phyloP scores from a whole-genome alignment of 2,113 vertebrate species.

The Poecilia latipinna region DNA sequence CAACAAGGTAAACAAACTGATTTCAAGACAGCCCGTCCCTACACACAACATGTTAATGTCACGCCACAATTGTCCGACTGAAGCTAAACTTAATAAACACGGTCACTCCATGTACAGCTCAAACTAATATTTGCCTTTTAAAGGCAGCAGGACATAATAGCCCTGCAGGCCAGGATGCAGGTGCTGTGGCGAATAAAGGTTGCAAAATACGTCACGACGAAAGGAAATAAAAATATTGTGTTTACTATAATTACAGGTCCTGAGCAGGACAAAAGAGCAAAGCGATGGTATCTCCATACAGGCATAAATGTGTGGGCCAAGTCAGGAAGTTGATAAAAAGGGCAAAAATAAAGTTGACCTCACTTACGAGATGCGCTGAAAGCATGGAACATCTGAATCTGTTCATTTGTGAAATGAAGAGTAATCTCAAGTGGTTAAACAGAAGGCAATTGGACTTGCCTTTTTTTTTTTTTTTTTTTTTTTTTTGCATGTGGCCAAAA shows the following conservation, averaged over 20 bases:
- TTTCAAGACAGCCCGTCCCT: constrained; percentile 5
- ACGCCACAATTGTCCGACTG: constrained; percentile 3
- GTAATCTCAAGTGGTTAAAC: too few species aligned
- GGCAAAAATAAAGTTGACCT: constrained; percentile 50
- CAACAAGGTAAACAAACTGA: constrained; percentile 32
- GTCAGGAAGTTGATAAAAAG: constrained; percentile 59
- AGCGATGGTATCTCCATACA: constrained; percentile 31
- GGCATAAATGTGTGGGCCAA: constrained; percentile 20
- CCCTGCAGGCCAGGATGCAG: constrained; percentile 67
- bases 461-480: too few species aligned
- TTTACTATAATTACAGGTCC: constrained; percentile 60
- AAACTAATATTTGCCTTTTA: constrained; percentile 35
- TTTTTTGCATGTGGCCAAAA: too few species aligned
- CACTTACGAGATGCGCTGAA: constrained; percentile 13
- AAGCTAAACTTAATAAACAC: constrained; percentile 12
- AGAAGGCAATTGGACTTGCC: too few species aligned
- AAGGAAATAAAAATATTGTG: constrained; percentile 69
- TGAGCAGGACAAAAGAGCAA: constrained; percentile 43
- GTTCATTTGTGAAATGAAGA: neutral
- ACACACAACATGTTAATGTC: neutral
- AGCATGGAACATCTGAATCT: constrained; percentile 9
- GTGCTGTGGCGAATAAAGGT: constrained; percentile 54
- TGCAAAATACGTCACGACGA: constrained; percentile 23
- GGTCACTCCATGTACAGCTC: neutral
- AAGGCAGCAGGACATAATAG: constrained; percentile 8